A percentile compares a stretch with the other conserved stretches of the same genome.
Evolutionary conservation across 2,888 invertebrate species (phyloP).

Genomic region (Hypomecis punctinalis): DNA sequence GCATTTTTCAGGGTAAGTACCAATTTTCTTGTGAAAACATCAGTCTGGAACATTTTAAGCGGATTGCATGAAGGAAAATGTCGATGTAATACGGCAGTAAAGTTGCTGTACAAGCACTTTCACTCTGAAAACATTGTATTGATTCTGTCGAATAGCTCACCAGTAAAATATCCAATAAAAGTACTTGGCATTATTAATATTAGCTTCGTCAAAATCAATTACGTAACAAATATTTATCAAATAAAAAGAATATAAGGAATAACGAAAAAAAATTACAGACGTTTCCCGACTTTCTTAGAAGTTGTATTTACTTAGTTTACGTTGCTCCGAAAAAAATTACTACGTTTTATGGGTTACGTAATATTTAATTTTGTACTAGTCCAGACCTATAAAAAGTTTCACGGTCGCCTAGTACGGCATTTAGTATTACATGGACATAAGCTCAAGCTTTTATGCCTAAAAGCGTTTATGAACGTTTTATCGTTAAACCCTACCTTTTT

Average conservation of each 20-base stretch:
- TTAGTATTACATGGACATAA: slow-evolving; percentile 32
- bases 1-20: slow-evolving; percentile 95
- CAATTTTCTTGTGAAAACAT: slow-evolving; percentile 11
- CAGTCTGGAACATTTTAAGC: slow-evolving; percentile 1
- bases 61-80: not conserved
- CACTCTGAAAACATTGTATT: slow-evolving; percentile 15
- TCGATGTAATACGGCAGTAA: not conserved
- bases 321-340: slow-evolving; percentile 15
- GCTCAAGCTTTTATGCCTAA: slow-evolving; percentile 24
- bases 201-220: no score
- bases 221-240: no score
- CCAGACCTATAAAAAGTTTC: slow-evolving; percentile 39
- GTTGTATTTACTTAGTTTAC: not conserved
- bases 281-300: no score
- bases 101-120: slow-evolving; percentile 11
- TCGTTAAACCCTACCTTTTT: slow-evolving; percentile 7
- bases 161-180: no score
- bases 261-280: no score
- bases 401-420: slow-evolving; percentile 25
- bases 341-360: slow-evolving; percentile 28
- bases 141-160: slow-evolving; percentile 4
- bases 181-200: no score
- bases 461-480: slow-evolving; percentile 34
- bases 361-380: slow-evolving; percentile 34
- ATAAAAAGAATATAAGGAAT: no score